Evolutionary conservation across 2,113 vertebrate genomes (phyloP), one percentile per base, ranked within the genome.

Genomic region (Calidris pygmaea): DNA sequence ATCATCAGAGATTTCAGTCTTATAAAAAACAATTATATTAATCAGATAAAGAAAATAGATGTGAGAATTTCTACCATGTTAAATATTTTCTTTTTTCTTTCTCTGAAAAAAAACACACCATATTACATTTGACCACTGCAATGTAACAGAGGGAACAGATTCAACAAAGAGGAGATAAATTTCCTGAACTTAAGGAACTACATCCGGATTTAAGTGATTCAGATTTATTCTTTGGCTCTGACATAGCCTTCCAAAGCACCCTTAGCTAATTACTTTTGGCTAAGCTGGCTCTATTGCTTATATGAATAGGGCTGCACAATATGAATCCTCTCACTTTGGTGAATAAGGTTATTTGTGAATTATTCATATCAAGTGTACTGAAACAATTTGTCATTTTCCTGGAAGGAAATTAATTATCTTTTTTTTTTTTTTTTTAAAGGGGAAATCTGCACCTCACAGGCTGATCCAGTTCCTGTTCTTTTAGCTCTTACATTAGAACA

Each of bases 311-410:
- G 47, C 16, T 59, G 20, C 37, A 71, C 50, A 63, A 52, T 45
- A 89, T 53, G 55, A 91, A 80, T 84, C 41, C 23, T 80, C 59
- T 93, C 55, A 50, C n/a, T 93, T 73, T 53, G 15, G n/a, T 93
- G 93, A 88, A 77, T 90, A 87, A 84, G 41, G 41, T 73, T 79
- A 80, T 86, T 70, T 88, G 70, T 80, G 37, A 95, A 87, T 93
- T 87, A 91, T 91, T 94, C 63, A 90, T 90, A 43, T 9, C 0
- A 3, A 70, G 15, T 34, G 19, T 76, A 53, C 39, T n/a, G 53
- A 76, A 77, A 91, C 63, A 92, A 74, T 76, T 75, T 85, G 35
- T 60, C 34, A 77, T 82, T 9, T 89, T 71, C 29, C 66, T 83
- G 37, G 53, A 91, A 93, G n/a, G 7, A 87, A 94, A 85, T 67